Evolutionary conservation across 30 jellyfish, hydroid and myxozoan genomes (phyloP), one percentile per base, ranked within the genome.

Genomic region (Chrysaora quinquecirrha): DNA sequence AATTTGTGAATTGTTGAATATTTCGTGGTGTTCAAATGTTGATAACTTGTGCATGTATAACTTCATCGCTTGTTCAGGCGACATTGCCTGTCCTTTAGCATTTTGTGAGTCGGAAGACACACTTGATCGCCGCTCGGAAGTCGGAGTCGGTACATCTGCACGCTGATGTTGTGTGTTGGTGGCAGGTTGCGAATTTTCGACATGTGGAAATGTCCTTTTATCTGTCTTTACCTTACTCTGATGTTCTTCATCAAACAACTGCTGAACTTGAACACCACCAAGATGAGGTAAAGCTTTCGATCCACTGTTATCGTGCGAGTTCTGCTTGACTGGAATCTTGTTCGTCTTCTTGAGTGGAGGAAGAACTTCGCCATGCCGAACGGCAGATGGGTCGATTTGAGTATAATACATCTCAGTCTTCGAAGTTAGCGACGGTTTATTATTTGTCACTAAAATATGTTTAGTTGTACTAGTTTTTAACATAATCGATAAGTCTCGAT

Each of bases 1-100:
- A 46, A 91, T 76, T 38, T 91, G 98, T 28, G 98, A 96, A 68
- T 86, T 84, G 56, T 91, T 91, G 89, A 91, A 91, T 14, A 91
- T 79, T 81, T 91, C 98, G 75, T 91, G 98, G 66, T 91, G 98
- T 69, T 91, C 98, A 63, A 91, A 91, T n/a, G 98, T 84, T 1
- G 98, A 50, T 18, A 91, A 71, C 83, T 91, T 91, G 80, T 91
- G 96, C 98, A 91, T 91, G 84, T 77, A 84, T 18, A 91, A 79
- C 67, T 91, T 84, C 98, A 91, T 91, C 25, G 98, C 94, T 77
- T 85, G 96, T 48, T 84, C 98, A 14, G 96, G 96, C 11, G 97
- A 56, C 95, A 90, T 82, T 0, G 94, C 30, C 50, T 90, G 97
- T 69, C 97, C 97, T 90, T 83, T 90, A 67, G 56, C 31, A 14